Evolutionary conservation across 92 coral and sea anemone genomes (phyloP), one percentile per base, ranked within the genome.

Genomic region (Meandrina meandrites): DNA sequence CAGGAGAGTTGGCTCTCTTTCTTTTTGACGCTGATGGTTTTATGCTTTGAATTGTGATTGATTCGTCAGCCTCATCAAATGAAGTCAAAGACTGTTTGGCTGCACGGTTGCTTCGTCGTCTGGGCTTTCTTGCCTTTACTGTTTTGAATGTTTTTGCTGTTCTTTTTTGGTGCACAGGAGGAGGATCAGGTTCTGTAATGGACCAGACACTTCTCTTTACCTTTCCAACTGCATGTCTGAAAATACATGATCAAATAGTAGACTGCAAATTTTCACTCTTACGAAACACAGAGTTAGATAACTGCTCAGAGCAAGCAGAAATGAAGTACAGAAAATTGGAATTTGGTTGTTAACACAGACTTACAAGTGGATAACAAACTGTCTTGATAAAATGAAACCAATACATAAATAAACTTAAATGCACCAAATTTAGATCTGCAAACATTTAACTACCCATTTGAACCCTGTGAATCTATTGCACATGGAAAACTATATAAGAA

Each of bases 171-270:
- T 66, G 83, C n/a, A 66, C 82, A 58, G 77, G 50, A 13, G 82
- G 50, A 27, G 66, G 81, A 0, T 64, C 77, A 1, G 83, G 88
- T 6, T 58, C 82, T 10, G 21, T 66, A 14, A 85, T 67, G 2
- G 50, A 60, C 82, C 82, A 76, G n/a, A 85, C 37, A 18, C 64
- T 85, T 66, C 83, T 42, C 21, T 85, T 85, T 13, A 42, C 62
- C 34, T 34, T 77, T 66, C 57, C 64, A 0, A 48, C 24, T 13
- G 82, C 81, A 28, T 76, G 82, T 17, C 88, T 85, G 50, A 42
- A 54, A 75, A 35, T 56, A 67, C n/a, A n/a, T 58, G 27, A 3
- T 66, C 28, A 79, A 34, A 67, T 11, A 75, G 8, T 37, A 1
- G n/a, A 75, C 9, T 36, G 22, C 8, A 36, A 40, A 31, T 76